These are phyloP conservation scores for Listrodromus nycthemerus DNA, from an alignment of 2,888 invertebrate genomes.

Conservation along the genomic window DNA sequence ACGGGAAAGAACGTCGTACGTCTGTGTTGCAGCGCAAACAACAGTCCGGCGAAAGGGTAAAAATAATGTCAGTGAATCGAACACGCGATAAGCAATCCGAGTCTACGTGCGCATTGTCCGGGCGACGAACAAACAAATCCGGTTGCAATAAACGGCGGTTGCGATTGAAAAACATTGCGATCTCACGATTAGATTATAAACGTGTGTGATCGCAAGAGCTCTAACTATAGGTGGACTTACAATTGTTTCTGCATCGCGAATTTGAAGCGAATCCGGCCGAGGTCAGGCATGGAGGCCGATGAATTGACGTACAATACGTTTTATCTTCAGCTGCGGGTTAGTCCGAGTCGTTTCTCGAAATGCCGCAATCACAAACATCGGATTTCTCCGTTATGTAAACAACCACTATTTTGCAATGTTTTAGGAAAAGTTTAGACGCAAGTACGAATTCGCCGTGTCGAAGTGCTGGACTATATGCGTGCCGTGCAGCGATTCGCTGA, in stretches of 20 bases:
- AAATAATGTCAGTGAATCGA: constrained; percentile 62
- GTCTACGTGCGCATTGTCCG: constrained; percentile 23
- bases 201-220: neutral
- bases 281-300: constrained; percentile 65
- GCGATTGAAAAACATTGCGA: neutral
- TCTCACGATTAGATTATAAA: neutral
- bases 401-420: neutral
- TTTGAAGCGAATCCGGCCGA: neutral
- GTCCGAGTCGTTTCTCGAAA: constrained; percentile 27
- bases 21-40: constrained; percentile 61
- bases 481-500: constrained; percentile 72
- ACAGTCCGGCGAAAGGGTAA: constrained; percentile 41
- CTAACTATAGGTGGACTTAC: neutral
- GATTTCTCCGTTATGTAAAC: neutral
- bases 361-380: neutral
- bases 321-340: constrained; percentile 70
- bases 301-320: constrained; percentile 71
- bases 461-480: constrained; percentile 78
- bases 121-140: constrained; percentile 53
- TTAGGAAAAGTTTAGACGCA: constrained; percentile 74
- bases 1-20: constrained; percentile 47
- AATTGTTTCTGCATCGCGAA: neutral
- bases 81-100: constrained; percentile 54
- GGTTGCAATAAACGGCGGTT: neutral
- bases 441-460: constrained; percentile 73